Evolutionary conservation across 2,113 vertebrate genomes (phyloP).

Genomic region (Mola mola): DNA sequence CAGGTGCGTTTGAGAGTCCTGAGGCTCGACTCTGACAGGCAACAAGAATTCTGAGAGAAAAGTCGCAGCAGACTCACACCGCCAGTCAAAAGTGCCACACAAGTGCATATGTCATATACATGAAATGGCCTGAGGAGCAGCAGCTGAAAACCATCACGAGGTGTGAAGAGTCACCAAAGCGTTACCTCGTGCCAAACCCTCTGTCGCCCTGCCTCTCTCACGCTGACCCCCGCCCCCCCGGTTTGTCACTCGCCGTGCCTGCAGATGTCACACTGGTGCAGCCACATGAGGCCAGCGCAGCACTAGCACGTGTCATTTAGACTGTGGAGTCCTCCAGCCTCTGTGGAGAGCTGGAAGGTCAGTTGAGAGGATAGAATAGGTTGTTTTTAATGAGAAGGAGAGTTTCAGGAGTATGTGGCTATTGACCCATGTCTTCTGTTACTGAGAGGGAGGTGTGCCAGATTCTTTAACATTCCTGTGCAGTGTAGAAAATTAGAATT

Average conservation of each 20-base stretch:
- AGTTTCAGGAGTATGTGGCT: background rate
- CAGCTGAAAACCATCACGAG: conserved; percentile 73
- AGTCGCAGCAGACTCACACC: conserved; percentile 60
- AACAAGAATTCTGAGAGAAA: conserved; percentile 62
- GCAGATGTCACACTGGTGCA: conserved; percentile 51
- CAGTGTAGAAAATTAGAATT: background rate
- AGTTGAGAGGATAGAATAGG: conserved; percentile 47
- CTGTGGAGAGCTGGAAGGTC: conserved; percentile 53
- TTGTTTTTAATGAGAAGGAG: conserved; percentile 2
- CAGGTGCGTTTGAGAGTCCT: conserved; percentile 66
- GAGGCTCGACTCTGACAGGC: conserved; percentile 63
- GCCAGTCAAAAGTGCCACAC: conserved; percentile 68
- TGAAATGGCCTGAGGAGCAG: conserved; percentile 71
- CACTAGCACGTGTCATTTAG: conserved; percentile 59
- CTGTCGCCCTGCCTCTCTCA: conserved; percentile 45
- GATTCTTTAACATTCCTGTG: background rate
- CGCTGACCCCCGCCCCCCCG: conserved; percentile 14
- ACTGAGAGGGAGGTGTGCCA: background rate
- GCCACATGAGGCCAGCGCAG: conserved; percentile 48
- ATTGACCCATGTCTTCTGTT: background rate
- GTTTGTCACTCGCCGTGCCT: conserved; percentile 66
- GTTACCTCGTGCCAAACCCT: conserved; percentile 40
- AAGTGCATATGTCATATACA: conserved; percentile 72
- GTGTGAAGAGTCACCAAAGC: conserved; percentile 59
- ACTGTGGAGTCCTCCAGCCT: conserved; percentile 44